Percentiles rank a stretch among this genome's conserved stretches.
Conservation (phyloP, 2,797 vertebrate genomes). For the Danio jaintianensis region DNA sequence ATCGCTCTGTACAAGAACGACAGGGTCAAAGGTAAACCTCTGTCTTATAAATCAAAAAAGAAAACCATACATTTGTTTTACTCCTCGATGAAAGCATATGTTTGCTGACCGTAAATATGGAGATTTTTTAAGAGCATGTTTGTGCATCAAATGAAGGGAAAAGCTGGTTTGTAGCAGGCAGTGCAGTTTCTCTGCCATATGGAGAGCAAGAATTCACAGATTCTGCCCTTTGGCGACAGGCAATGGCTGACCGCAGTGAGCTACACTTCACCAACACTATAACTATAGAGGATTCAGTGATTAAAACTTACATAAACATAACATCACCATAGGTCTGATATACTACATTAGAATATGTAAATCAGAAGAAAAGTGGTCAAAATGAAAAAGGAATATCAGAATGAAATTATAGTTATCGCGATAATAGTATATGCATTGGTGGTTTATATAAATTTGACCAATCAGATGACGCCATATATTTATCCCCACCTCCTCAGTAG, state of each 20-base stretch:
- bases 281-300: constrained; percentile 1
- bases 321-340: background rate
- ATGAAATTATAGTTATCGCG: too few relatives aligned
- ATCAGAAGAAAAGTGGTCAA: background rate
- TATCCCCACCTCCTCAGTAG: too few relatives aligned
- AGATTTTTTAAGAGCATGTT: background rate
- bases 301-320: background rate
- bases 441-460: too few relatives aligned
- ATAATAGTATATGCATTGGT: too few relatives aligned
- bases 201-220: constrained; percentile 31
- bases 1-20: constrained; percentile 88
- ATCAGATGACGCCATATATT: too few relatives aligned
- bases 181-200: constrained; percentile 35
- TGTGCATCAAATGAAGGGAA: background rate
- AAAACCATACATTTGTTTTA: background rate
- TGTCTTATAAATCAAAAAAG: background rate
- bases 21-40: constrained; percentile 84
- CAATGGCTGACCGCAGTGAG: constrained; percentile 9
- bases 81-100: background rate
- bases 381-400: background rate
- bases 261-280: constrained; percentile 18
- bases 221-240: constrained; percentile 34
- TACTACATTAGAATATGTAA: background rate
- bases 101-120: constrained; percentile 6
- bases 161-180: constrained; percentile 21